These are phyloP conservation scores for Parazoanthus swiftii DNA, from an alignment of 92 coral and sea anemone genomes.

Conservation along the genomic window DNA sequence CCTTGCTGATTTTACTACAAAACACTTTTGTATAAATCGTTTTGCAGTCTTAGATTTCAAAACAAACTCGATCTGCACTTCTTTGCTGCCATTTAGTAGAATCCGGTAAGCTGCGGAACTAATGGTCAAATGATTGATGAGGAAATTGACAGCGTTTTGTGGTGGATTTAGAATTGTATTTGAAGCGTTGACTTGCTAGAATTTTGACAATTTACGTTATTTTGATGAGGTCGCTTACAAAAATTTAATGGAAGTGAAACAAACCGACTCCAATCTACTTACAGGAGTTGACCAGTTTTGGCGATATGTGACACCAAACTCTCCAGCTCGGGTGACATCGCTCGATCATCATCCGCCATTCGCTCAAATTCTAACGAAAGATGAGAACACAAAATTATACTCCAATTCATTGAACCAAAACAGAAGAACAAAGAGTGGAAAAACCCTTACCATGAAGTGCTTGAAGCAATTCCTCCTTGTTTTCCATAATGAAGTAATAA, in stretches of 20 bases:
- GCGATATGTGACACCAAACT: slow-evolving; percentile 86
- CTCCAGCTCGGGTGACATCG: slow-evolving; percentile 89
- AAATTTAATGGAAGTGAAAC: background rate
- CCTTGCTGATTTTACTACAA: background rate
- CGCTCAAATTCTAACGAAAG: slow-evolving; percentile 89
- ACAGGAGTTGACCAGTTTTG: slow-evolving; percentile 94
- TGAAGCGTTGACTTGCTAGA: background rate
- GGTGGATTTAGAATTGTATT: background rate
- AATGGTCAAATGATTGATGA: background rate
- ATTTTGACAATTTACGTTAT: background rate
- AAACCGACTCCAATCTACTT: slow-evolving; percentile 32
- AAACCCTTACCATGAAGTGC: slow-evolving; percentile 81
- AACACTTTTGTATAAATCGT: background rate
- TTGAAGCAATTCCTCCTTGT: slow-evolving; percentile 92
- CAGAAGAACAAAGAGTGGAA: background rate
- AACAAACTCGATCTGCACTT: background rate
- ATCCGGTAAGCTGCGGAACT: background rate
- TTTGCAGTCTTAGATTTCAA: background rate
- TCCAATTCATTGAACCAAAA: slow-evolving; percentile 27
- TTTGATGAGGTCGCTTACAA: background rate
- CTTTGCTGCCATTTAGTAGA: background rate
- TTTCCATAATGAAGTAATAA: slow-evolving; percentile 72
- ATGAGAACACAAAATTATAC: slow-evolving; percentile 38
- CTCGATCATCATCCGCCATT: slow-evolving; percentile 87
- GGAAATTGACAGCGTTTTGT: background rate